Conservation (phyloP, 2,888 invertebrate species). For the Nephrotoma appendiculata region DNA sequence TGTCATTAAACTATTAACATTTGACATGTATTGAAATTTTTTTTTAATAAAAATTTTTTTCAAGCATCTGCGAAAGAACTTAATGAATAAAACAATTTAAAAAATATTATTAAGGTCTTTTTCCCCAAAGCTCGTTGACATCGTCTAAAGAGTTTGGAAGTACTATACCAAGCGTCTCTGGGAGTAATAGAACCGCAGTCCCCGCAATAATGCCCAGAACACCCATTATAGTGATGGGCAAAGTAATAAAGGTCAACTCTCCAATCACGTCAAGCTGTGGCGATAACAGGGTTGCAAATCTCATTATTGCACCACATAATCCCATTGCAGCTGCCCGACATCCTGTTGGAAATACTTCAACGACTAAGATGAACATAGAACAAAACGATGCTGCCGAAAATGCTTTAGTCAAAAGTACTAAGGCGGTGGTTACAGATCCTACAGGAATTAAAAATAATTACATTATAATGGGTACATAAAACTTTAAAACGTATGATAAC, state of each 20-base stretch:
- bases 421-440: conserved; percentile 15
- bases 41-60: no score
- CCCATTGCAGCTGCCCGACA: conserved; percentile 30
- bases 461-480: neutral
- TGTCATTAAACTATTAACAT: no score
- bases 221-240: conserved; percentile 16
- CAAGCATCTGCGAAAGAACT: no score
- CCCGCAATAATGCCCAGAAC: conserved; percentile 12
- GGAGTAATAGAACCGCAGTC: conserved; percentile 14
- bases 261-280: conserved; percentile 25
- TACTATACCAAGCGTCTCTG: conserved; percentile 14
- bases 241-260: conserved; percentile 8
- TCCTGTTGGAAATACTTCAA: conserved; percentile 30
- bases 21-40: no score
- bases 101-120: neutral
- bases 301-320: conserved; percentile 33
- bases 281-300: conserved; percentile 34
- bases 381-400: conserved; percentile 33
- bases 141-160: conserved; percentile 15
- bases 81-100: no score
- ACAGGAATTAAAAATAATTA: neutral
- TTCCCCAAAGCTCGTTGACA: neutral
- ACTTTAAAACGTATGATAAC: neutral
- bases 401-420: conserved; percentile 31
- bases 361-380: conserved; percentile 27